A percentile compares a stretch with the other conserved stretches of the same genome.
These are phyloP conservation scores for Drosophila mayaguana DNA, from an alignment of 2,888 invertebrate genomes.

Conservation along the genomic window DNA sequence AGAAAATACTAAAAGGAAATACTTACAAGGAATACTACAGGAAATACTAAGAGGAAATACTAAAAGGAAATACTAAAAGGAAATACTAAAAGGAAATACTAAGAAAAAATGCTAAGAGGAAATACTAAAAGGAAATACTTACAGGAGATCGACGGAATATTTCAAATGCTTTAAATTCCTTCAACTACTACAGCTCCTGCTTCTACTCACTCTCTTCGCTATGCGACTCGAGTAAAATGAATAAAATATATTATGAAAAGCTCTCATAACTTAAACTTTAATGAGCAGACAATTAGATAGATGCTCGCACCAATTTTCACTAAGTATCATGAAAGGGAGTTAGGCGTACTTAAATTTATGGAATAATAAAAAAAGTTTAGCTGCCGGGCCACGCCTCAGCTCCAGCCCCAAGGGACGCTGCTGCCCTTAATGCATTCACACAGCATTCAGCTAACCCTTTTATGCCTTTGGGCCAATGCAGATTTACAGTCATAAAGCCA, in stretches of 20 bases:
- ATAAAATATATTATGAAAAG: neutral
- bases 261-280: neutral
- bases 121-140: too few relatives aligned
- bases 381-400: neutral
- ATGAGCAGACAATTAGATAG: constrained; percentile 5
- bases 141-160: too few relatives aligned
- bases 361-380: constrained; percentile 20
- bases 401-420: neutral
- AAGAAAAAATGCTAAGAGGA: too few relatives aligned
- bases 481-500: constrained; percentile 25
- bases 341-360: constrained; percentile 36
- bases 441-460: constrained; percentile 37
- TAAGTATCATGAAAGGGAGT: neutral
- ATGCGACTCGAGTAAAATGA: neutral
- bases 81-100: too few relatives aligned
- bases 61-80: too few relatives aligned
- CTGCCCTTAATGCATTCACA: constrained; percentile 1
- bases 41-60: too few relatives aligned
- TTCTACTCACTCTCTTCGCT: neutral
- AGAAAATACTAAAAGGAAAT: too few relatives aligned
- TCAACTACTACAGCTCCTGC: neutral
- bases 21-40: too few relatives aligned
- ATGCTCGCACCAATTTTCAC: neutral
- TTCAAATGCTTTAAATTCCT: neutral
- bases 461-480: constrained; percentile 14